phyloP scores from a whole-genome alignment of 2,113 vertebrate species.

The Psettodes erumei region DNA sequence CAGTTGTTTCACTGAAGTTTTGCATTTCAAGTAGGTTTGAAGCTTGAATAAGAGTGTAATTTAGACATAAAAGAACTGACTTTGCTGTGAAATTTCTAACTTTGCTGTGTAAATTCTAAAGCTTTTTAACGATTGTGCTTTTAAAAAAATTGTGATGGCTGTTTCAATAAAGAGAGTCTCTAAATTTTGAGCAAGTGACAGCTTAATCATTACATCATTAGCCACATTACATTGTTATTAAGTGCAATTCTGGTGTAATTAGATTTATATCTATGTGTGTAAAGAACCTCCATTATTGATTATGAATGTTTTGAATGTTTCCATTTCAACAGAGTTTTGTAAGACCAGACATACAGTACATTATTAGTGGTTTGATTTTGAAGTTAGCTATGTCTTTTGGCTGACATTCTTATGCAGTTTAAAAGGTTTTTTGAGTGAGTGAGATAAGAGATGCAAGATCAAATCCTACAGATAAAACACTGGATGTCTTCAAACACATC shows the following conservation, averaged over 20 bases:
- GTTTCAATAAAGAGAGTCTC: background rate
- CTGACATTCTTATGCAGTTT: background rate
- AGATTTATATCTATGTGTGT: background rate
- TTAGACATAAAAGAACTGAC: slow-evolving; percentile 1
- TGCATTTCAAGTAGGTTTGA: background rate
- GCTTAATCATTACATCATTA: background rate
- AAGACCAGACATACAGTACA: background rate
- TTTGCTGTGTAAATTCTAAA: background rate
- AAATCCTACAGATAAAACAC: background rate
- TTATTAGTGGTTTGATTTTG: background rate
- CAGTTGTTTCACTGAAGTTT: background rate
- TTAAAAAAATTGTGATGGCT: background rate
- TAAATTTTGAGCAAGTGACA: background rate
- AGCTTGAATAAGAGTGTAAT: slow-evolving; percentile 12
- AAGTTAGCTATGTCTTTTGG: background rate
- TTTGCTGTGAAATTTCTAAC: slow-evolving; percentile 2
- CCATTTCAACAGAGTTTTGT: no score
- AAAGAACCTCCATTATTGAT: background rate
- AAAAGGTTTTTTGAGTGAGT: background rate
- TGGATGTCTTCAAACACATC: background rate
- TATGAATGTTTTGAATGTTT: no score
- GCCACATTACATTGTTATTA: background rate
- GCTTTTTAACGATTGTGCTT: background rate
- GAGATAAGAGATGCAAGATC: background rate
- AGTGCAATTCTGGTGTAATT: background rate